Base-by-base conservation (phyloP, 2,888 invertebrate species). In the Hirtodrosophila alboralis region DNA sequence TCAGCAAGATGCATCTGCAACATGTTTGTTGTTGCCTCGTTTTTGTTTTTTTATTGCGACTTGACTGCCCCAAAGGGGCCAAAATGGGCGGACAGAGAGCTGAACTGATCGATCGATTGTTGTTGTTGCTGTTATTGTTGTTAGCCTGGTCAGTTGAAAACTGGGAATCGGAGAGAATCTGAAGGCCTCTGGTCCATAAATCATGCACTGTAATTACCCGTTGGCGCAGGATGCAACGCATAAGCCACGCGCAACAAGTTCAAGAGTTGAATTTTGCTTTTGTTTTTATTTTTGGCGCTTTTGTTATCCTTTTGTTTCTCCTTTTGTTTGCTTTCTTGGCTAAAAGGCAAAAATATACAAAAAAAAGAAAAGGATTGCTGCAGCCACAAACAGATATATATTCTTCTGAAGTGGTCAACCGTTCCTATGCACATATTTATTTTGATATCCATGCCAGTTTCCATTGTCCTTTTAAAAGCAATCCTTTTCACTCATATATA, bases 121-220 rank as follows among this genome's bases (percentile, higher is more conserved):
- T 77, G 54, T 40, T 56, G 60, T 61, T 28, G 51, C 38, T 57
- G 47, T 34, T 52, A 56, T 12, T 28, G 16, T 7, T 27, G 34
- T 34, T 44, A 14, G 31, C n/a, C n/a, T 13, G 34, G 28, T 34
- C 8, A 6, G 30, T 28, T 41, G n/a, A n/a, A n/a, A n/a, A n/a
- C n/a, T n/a, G 40, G 12, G 13, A 28, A 16, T 14, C 47, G 18
- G 18, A 18, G 5, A 3, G 18, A 18, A 5, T 18, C 5, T 3
- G 18, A 5, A 18, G n/a, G n/a, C 5, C 18, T 31, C 18, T 37
- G 56, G 12, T 27, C 47, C 71, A 90, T 89, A 89, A 89, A 89
- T 89, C 90, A 89, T 88, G 85, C 75, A 81, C 85, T 81, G 88
- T 89, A 89, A 89, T 90, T 89, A 90, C 88, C 89, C 90, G 79